phyloP scores from a whole-genome alignment of 2,888 invertebrate genomes.

The Chrysolina haemoptera region DNA sequence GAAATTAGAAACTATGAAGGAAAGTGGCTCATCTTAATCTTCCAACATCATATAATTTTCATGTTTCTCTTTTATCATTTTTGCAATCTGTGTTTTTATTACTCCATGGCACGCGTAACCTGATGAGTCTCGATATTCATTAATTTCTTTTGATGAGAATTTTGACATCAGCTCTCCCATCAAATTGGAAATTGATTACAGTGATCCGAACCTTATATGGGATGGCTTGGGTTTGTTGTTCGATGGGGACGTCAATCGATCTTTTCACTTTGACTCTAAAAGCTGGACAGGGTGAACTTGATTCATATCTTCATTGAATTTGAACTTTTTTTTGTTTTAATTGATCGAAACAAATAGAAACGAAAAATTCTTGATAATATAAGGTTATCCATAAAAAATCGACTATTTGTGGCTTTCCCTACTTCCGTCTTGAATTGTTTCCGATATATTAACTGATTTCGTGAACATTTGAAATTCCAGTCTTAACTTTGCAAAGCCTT shows the following conservation, averaged over 20 bases:
- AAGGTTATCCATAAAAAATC: too few species aligned
- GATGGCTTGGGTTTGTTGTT: neutral
- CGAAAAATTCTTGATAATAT: too few species aligned
- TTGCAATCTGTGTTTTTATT: neutral
- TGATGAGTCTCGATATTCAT: neutral
- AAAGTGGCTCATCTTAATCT: too few species aligned
- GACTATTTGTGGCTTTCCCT: too few species aligned
- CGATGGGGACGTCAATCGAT: neutral
- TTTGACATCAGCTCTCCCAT: neutral
- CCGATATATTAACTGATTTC: too few species aligned
- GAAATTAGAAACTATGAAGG: too few species aligned
- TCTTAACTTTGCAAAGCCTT: too few species aligned
- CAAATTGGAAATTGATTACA: constrained; percentile 3
- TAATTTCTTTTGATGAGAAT: neutral
- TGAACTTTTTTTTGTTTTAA: too few species aligned
- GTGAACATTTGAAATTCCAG: too few species aligned
- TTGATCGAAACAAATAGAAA: too few species aligned
- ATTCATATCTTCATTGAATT: neutral
- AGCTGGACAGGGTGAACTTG: neutral
- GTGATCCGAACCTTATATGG: neutral
- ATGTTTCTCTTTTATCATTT: neutral
- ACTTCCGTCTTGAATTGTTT: too few species aligned
- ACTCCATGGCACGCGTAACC: neutral
- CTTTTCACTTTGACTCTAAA: neutral
- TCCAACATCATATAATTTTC: too few species aligned